A percentile compares a stretch with the other conserved stretches of the same genome.
These are phyloP conservation scores for Paraescarpia echinospica DNA, from an alignment of 1,140 invertebrate genomes.

Conservation along the genomic window DNA sequence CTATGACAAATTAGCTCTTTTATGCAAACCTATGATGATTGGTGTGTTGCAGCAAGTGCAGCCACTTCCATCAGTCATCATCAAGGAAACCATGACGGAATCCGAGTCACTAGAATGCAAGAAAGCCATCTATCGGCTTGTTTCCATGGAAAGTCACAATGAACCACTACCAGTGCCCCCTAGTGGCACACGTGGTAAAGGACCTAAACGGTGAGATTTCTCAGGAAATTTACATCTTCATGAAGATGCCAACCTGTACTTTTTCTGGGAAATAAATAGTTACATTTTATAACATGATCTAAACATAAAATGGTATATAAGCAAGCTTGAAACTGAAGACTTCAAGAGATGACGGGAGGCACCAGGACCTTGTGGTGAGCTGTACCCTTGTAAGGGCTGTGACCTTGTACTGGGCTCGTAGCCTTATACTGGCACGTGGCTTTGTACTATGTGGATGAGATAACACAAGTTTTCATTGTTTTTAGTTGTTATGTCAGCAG, in stretches of 20 bases:
- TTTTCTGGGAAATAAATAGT: too few species aligned
- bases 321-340: too few species aligned
- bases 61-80: slow-evolving; percentile 75
- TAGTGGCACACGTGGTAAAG: slow-evolving; percentile 62
- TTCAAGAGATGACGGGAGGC: too few species aligned
- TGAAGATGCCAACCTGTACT: too few species aligned
- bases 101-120: slow-evolving; percentile 86
- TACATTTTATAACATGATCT: too few species aligned
- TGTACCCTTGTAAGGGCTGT: too few species aligned
- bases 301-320: too few species aligned
- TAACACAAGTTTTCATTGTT: neutral
- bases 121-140: slow-evolving; percentile 80
- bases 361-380: too few species aligned
- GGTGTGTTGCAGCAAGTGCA: slow-evolving; percentile 61
- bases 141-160: slow-evolving; percentile 80
- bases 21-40: neutral
- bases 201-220: slow-evolving; percentile 54
- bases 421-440: too few species aligned
- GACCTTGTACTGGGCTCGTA: too few species aligned
- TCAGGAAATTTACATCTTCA: neutral
- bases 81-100: slow-evolving; percentile 80
- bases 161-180: slow-evolving; percentile 73
- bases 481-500: neutral
- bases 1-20: too few species aligned
- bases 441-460: neutral